phyloP scores from a whole-genome alignment of 1,140 invertebrate genomes.

The Oncopodura yosiiana region DNA sequence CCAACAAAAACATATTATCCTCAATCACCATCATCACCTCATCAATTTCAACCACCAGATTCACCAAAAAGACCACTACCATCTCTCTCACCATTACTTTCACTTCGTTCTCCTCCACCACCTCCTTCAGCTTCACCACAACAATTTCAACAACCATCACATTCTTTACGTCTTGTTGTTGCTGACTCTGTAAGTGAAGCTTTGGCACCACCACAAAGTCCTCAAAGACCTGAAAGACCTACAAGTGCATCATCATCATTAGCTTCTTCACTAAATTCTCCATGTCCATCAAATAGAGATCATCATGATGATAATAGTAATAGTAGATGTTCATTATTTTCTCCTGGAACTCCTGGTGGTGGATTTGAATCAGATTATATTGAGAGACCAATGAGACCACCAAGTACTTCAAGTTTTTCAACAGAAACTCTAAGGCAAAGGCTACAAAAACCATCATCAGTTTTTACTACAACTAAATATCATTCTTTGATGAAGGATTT shows the following conservation, averaged over 20 bases:
- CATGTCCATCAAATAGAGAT: neutral
- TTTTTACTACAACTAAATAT: conserved; percentile 20
- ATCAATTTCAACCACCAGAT: no score
- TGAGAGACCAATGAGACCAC: neutral
- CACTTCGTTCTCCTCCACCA: neutral
- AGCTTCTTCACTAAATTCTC: no score
- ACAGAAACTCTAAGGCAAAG: conserved; percentile 25
- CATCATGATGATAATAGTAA: neutral
- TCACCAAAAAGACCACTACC: no score
- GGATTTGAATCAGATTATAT: neutral
- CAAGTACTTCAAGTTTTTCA: neutral
- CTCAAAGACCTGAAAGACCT: no score
- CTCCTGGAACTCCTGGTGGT: neutral
- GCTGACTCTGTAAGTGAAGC: neutral
- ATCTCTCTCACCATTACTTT: no score
- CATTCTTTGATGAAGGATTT: conserved; percentile 23
- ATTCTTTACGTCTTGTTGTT: neutral
- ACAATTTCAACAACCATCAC: neutral
- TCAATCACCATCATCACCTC: no score
- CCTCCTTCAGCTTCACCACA: neutral
- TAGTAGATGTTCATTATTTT: neutral
- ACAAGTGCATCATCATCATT: no score
- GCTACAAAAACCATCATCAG: conserved; percentile 9
- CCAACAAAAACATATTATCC: no score
- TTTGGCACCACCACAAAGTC: neutral